Evolutionary conservation across 2,113 vertebrate species (phyloP).

Genomic region (Speoplatyrhinus poulsoni): DNA sequence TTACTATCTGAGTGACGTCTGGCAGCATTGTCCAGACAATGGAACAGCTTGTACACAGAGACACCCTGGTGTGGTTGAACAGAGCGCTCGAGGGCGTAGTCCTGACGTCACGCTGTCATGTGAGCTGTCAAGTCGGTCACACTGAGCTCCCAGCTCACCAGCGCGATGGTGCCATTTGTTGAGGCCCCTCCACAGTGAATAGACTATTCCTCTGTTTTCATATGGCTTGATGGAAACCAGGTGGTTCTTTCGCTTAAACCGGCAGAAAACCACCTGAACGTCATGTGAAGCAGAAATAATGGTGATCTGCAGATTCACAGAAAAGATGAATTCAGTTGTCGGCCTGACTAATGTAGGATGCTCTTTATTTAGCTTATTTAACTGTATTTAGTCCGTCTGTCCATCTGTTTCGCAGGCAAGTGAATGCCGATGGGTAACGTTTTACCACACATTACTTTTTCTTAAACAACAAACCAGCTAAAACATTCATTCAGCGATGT

Average conservation of each 20-base stretch:
- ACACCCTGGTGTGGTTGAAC: neutral
- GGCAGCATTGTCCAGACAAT: neutral
- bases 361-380: neutral
- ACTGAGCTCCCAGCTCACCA: slow-evolving; percentile 27
- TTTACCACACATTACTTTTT: neutral
- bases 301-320: neutral
- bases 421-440: neutral
- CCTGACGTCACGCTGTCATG: slow-evolving; percentile 42
- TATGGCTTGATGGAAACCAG: neutral
- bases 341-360: neutral
- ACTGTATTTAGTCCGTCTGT: neutral
- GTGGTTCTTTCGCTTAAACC: neutral
- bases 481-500: too few relatives aligned
- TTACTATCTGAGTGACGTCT: neutral
- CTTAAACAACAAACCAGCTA: too few relatives aligned
- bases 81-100: slow-evolving; percentile 20
- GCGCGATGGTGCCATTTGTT: slow-evolving; percentile 1
- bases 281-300: neutral
- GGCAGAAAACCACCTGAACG: slow-evolving; percentile 3
- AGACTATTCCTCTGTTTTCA: neutral
- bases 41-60: too few relatives aligned
- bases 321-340: neutral
- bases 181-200: slow-evolving; percentile 21
- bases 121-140: slow-evolving; percentile 43
- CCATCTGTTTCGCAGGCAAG: neutral